Conservation (phyloP, 2,797 vertebrate genomes). For the Craterocephalus amniculus region DNA sequence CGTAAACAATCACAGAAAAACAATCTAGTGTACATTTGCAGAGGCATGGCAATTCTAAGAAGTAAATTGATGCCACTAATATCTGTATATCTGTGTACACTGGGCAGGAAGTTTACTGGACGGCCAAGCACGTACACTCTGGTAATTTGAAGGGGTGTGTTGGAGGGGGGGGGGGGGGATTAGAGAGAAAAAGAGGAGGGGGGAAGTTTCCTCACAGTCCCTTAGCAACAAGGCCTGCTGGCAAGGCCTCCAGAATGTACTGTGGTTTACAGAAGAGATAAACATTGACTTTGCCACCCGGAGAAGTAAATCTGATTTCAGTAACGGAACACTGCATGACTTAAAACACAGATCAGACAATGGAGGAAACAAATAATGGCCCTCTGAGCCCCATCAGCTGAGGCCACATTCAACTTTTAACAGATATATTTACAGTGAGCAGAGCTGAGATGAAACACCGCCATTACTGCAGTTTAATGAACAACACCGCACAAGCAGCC, state of each 20-base stretch:
- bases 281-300: constrained; percentile 78
- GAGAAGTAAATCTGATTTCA: constrained; percentile 64
- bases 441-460: constrained; percentile 16
- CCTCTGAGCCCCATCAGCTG: constrained; percentile 33
- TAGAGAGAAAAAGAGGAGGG: constrained; percentile 39
- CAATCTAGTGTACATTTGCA: constrained; percentile 70
- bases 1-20: constrained; percentile 74
- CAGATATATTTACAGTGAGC: constrained; percentile 5
- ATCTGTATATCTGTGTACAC: constrained; percentile 77
- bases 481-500: not conserved
- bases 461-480: constrained; percentile 9
- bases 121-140: constrained; percentile 75
- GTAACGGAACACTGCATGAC: constrained; percentile 60
- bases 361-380: constrained; percentile 43
- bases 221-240: constrained; percentile 74
- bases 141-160: constrained; percentile 61
- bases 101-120: constrained; percentile 84
- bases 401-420: constrained; percentile 27
- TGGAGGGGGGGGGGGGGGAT: constrained; percentile 19
- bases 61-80: constrained; percentile 79
- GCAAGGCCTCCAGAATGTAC: constrained; percentile 71
- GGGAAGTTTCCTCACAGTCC: constrained; percentile 71
- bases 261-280: constrained; percentile 80
- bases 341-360: constrained; percentile 56
- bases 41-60: constrained; percentile 71